Conservation (phyloP, 2,888 invertebrate genomes). For the Platycheirus rosarum region DNA sequence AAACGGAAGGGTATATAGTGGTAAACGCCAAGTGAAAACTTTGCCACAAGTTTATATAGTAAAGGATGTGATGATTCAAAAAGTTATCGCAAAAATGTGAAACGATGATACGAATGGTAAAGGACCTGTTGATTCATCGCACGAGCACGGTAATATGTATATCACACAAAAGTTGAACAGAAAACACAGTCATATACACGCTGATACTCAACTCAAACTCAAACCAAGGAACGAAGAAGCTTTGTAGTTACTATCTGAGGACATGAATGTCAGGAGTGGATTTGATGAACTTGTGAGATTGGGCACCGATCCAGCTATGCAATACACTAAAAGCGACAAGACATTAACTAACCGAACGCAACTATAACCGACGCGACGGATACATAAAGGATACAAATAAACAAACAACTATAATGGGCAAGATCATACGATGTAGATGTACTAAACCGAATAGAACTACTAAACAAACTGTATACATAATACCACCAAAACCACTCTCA, state of each 20-base stretch:
- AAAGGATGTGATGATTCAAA: constrained; percentile 55
- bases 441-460: too few relatives aligned
- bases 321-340: too few relatives aligned
- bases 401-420: too few relatives aligned
- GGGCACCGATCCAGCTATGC: too few relatives aligned
- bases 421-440: too few relatives aligned
- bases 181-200: constrained; percentile 51
- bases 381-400: too few relatives aligned
- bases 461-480: too few relatives aligned
- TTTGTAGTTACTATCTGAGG: constrained; percentile 49
- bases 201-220: constrained; percentile 19
- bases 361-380: too few relatives aligned
- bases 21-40: constrained; percentile 40
- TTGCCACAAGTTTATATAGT: constrained; percentile 9
- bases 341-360: too few relatives aligned
- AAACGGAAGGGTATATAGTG: constrained; percentile 44
- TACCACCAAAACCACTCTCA: too few relatives aligned
- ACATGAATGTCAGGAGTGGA: constrained; percentile 14
- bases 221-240: constrained; percentile 34
- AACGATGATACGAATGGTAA: constrained; percentile 60
- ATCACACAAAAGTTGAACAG: constrained; percentile 65
- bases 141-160: constrained; percentile 18
- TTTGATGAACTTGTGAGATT: too few relatives aligned
- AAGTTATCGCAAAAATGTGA: constrained; percentile 69
- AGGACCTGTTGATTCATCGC: constrained; percentile 70